A percentile compares a stretch with the other conserved stretches of the same genome.
phyloP scores from a whole-genome alignment of 1,140 invertebrate species.

The Euura saliciscinereae region DNA sequence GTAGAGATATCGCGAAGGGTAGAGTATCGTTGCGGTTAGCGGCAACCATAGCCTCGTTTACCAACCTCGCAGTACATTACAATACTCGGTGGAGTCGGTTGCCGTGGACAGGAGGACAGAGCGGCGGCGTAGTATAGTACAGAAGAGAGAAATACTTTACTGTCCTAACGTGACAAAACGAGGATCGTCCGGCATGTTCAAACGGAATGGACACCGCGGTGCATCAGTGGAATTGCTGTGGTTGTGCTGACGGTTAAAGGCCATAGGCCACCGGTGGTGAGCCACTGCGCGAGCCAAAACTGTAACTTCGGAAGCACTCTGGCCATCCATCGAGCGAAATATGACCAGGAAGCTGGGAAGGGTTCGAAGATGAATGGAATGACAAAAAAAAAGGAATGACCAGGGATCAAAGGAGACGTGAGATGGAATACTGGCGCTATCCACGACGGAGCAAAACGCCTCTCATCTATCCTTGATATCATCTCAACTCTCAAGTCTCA shows the following conservation, averaged over 20 bases:
- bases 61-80: not conserved
- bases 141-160: slow-evolving; percentile 2
- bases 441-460: not conserved
- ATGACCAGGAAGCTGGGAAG: not conserved
- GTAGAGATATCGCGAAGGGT: not conserved
- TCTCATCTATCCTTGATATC: not conserved
- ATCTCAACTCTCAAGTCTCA: not conserved
- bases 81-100: not conserved
- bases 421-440: not conserved
- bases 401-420: not conserved
- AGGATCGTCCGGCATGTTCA: not conserved
- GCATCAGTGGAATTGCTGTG: not conserved
- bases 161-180: slow-evolving; percentile 1
- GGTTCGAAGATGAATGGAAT: not conserved
- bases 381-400: not conserved
- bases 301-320: not conserved
- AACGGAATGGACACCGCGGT: not conserved
- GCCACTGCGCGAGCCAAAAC: not conserved
- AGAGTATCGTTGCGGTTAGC: not conserved
- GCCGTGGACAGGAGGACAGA: not conserved
- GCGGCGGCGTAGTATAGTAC: not conserved
- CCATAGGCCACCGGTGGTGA: not conserved
- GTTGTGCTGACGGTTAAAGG: not conserved
- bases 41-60: not conserved
- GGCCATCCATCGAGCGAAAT: not conserved